phyloP scores from a whole-genome alignment of 2,113 vertebrate species.

The Corythornis vintsioides region DNA sequence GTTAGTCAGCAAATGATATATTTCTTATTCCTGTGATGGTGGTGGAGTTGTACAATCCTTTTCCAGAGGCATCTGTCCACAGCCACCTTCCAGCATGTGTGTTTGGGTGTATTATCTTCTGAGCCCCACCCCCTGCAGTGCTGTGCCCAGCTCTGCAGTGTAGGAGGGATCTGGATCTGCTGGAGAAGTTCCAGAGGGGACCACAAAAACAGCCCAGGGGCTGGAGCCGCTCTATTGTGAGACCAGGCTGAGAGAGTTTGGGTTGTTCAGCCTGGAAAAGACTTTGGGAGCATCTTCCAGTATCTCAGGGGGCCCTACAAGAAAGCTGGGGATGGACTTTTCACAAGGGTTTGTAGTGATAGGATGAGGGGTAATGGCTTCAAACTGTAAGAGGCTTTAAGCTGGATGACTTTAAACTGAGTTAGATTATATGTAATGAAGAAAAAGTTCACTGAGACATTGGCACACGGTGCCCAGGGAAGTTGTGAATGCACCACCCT shows the following conservation, averaged over 20 bases:
- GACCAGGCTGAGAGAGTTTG: not conserved
- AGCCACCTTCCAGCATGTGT: accelerated
- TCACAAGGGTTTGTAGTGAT: no score
- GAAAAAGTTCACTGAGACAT: no score
- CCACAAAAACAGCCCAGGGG: not conserved
- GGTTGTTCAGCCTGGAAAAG: not conserved
- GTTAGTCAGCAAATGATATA: not conserved
- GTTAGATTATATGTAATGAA: no score
- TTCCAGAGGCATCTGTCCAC: not conserved
- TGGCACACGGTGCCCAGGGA: no score
- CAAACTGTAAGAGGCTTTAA: no score
- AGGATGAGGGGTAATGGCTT: no score
- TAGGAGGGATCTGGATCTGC: not conserved
- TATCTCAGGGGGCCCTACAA: not conserved
- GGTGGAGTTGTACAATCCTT: not conserved
- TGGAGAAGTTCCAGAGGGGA: not conserved
- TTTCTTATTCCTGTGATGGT: not conserved
- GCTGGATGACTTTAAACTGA: no score
- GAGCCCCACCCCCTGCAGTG: not conserved
- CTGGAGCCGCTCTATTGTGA: not conserved
- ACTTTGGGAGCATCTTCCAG: not conserved
- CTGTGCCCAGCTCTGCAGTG: not conserved
- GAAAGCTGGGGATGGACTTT: not conserved
- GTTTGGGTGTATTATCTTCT: not conserved
- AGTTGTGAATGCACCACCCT: not conserved